Evolutionary conservation across 2,888 invertebrate genomes (phyloP), one percentile per base, ranked within the genome.

Genomic region (Schizotus pectinicornis): DNA sequence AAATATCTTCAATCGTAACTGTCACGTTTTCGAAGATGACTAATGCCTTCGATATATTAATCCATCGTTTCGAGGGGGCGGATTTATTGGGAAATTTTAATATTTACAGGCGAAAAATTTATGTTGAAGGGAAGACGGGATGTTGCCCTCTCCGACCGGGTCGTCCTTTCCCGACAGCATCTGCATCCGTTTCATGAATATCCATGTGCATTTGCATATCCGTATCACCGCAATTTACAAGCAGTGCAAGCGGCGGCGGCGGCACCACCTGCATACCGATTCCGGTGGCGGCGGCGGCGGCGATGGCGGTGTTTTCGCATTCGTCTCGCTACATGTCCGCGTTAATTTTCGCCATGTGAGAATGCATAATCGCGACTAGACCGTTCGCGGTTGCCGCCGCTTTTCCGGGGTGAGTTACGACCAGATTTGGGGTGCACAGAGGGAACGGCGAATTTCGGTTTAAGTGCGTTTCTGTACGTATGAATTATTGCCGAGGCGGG

Each of bases 171-270:
- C 35, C 47, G 11, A 14, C 35, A 54, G 48, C 61, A 58, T 61
- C 54, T 61, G 58, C 56, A 58, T 46, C 56, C 50, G 41, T 57
- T 65, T 70, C 71, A 71, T 70, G 70, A 71, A 70, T 71, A 71
- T 66, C 68, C 71, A 71, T 71, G 67, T 50, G 65, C 67, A 72
- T 71, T 72, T 72, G 70, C 72, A 72, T 72, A 71, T 70, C 70
- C 67, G 67, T 69, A 71, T 72, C 67, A 67, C 69, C 67, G 66
- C 72, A 70, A 72, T 72, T 72, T 72, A 71, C 72, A 70, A 69
- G 69, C 70, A 59, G 63, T 65, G 65, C 65, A 67, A 67, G 63
- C 67, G 49, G 62, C 59, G 66, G 64, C 64, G 66, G 61, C 68
- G 50, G 62, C 64, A 63, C 67, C 70, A 69, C 69, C 68, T 70